Evolutionary conservation across 2,797 vertebrate genomes (phyloP).

Genomic region (Mareca penelope): DNA sequence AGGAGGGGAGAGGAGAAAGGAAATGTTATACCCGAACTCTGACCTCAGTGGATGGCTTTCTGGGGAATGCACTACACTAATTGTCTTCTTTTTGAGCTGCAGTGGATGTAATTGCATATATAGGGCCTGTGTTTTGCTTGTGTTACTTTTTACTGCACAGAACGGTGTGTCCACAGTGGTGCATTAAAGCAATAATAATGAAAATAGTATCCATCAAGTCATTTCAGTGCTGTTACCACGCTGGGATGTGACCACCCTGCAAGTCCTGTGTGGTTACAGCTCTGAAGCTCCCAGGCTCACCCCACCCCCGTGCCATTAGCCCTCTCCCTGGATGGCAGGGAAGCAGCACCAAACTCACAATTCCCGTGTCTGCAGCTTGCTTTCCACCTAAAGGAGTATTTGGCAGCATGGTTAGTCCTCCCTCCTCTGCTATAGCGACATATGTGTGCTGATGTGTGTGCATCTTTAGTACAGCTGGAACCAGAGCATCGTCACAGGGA

Average conservation of each 20-base stretch:
- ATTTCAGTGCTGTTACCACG: background rate
- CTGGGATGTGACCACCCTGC: background rate
- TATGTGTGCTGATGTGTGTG: rapidly evolving
- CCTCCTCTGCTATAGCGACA: background rate
- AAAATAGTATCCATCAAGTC: conserved; percentile 57
- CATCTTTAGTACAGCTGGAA: background rate
- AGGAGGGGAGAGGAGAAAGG: conserved; percentile 32
- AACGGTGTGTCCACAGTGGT: background rate
- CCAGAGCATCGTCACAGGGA: background rate
- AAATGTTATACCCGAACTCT: conserved; percentile 39
- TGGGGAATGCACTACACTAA: conserved; percentile 48
- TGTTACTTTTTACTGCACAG: background rate
- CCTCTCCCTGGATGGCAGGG: background rate
- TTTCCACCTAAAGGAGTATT: background rate
- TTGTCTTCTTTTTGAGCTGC: conserved; percentile 42
- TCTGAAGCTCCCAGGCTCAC: background rate
- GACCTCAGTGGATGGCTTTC: conserved; percentile 38
- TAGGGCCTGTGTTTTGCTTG: conserved; percentile 39
- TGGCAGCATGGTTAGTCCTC: rapidly evolving
- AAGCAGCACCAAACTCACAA: background rate
- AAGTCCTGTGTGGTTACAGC: background rate
- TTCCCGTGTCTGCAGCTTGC: background rate
- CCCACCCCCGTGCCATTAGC: background rate
- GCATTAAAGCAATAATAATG: conserved; percentile 47
- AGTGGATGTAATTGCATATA: conserved; percentile 38